Percentiles rank a stretch among this genome's conserved stretches.
phyloP scores from a whole-genome alignment of 2,113 vertebrate genomes.

The Mirounga angustirostris region DNA sequence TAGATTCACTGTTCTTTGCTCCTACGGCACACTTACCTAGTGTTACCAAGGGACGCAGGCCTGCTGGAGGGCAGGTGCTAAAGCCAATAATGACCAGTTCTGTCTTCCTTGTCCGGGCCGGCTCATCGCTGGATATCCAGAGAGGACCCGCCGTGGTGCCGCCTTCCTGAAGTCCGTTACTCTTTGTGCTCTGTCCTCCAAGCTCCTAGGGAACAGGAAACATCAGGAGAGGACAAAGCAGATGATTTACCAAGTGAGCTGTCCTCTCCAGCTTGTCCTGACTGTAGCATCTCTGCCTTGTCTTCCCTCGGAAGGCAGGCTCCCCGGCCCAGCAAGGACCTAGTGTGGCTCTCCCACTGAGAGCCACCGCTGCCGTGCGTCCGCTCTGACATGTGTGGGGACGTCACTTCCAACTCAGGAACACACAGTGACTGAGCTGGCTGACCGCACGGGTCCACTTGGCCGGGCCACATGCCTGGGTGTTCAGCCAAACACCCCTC shows the following conservation, averaged over 20 bases:
- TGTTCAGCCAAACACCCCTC: background rate
- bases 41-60: background rate
- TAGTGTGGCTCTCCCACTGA: fast-evolving
- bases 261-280: fast-evolving
- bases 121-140: background rate
- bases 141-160: fast-evolving
- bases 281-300: fast-evolving
- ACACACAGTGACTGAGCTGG: fast-evolving
- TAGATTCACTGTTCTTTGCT: background rate
- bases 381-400: fast-evolving
- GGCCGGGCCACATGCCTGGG: background rate
- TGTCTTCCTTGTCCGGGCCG: background rate
- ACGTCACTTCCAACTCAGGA: fast-evolving
- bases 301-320: background rate
- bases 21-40: background rate
- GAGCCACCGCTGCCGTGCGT: fast-evolving
- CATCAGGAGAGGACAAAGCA: background rate
- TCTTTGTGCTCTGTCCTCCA: background rate
- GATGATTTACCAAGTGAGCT: fast-evolving
- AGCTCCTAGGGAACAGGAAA: background rate
- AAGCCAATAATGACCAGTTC: fast-evolving
- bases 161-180: background rate
- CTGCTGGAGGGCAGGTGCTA: background rate
- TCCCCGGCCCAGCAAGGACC: no score
- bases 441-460: fast-evolving